Evolutionary conservation across 1,140 invertebrate genomes (phyloP), one percentile per base, ranked within the genome.

Genomic region (Ceratoteleas bidentatus): DNA sequence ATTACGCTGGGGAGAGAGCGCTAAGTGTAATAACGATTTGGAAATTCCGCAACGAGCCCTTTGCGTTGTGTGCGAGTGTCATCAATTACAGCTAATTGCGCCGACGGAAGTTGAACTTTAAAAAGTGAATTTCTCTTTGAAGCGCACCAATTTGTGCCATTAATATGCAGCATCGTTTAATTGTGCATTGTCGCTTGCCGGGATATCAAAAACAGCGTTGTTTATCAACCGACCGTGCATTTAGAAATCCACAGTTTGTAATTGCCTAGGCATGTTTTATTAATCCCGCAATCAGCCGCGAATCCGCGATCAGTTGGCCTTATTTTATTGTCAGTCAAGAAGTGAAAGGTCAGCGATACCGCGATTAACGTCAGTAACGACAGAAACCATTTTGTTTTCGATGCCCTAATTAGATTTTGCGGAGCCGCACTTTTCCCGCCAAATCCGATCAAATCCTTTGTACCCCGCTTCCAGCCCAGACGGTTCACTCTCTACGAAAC

Each of bases 41-140:
- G 61, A 54, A 73, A 80, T 68, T 80, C 68, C 50, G 5, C n/a
- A 33, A 49, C 24, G 33, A 53, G 65, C 68, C 61, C 62, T 74
- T 45, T 50, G 32, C 33, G 47, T 52, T 65, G 61, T 24, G 33
- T 60, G 24, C 24, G 24, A 24, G 24, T 24, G 32, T 76, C 73
- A 73, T 60, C 72, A 81, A 76, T 81, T 76, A 76, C 56, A 32
- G 53, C 61, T 77, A 77, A 82, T 82, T 82, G 73, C 58, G 57
- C 6, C 66, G 52, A 36, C 80, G 73, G 80, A 82, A 82, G 74
- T 62, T 68, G 61, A 64, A 53, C 74, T 73, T 77, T 77, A 66
- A 82, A 77, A 77, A 82, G 52, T 73, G 68, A 68, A 77, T 77
- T 68, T 69, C 68, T 58, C 57, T 56, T 76, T 76, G 24, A 72